Base-by-base conservation (phyloP, 2,113 vertebrate species). In the Hippocampus abdominalis region DNA sequence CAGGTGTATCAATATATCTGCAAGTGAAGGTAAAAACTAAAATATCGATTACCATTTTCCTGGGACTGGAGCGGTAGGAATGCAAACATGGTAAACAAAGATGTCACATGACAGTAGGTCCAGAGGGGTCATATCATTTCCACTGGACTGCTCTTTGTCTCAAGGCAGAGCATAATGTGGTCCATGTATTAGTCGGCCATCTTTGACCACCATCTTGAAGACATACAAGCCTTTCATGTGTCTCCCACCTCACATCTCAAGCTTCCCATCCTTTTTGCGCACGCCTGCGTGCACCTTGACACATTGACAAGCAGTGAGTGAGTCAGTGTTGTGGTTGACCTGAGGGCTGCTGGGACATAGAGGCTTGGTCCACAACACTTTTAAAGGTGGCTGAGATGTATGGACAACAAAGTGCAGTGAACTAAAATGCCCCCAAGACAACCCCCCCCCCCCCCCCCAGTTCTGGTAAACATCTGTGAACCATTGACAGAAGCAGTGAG, bases 291-390 rank as follows among this genome's bases (percentile, higher is more conserved):
- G 87, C 79, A 79, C 85, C 75, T 69, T 86, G 86, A 88, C 89
- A 88, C 67, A 65, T 81, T 88, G 89, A 90, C 89, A 86, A 83
- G 89, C 81, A 44, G 74, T 68, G 81, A 75, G 78, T 66, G 13
- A 84, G 87, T 82, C 73, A 76, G 71, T 79, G 83, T 71, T 79
- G 86, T 77, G 87, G 84, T 70, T 90, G 86, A 90, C 89, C 86
- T 77, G 65, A 56, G 74, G 71, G 83, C 36, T 68, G 75, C 85
- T 74, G 27, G 80, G 70, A 74, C 71, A 21, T 59, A 64, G 81
- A 66, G 72, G 82, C 83, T 82, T 78, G 79, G 73, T 85, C 84
- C 84, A 69, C 80, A 80, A 64, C 63, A 64, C 32, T 80, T 76
- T 82, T 77, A 86, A 74, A 80, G 72, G 76, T 70, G 71, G 74